Percentiles rank a stretch among this genome's conserved stretches.
phyloP scores from a whole-genome alignment of 2,888 invertebrate species.

The Cheilosia urbana region DNA sequence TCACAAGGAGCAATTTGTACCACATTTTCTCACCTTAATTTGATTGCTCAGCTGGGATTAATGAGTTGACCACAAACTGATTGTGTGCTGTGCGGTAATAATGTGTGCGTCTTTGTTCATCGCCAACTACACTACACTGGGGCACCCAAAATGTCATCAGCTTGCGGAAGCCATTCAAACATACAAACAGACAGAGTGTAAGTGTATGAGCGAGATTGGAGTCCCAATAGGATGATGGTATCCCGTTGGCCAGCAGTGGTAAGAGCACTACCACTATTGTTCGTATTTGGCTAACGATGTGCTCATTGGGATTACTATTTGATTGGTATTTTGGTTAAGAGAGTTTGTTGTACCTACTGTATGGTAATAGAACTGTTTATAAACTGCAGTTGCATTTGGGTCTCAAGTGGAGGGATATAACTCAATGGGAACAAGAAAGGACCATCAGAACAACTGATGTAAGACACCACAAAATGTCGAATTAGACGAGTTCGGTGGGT shows the following conservation, averaged over 20 bases:
- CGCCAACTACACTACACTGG: neutral
- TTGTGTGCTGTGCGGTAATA: slow-evolving; percentile 55
- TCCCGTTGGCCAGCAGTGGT: slow-evolving; percentile 3
- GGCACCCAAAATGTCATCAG: slow-evolving; percentile 53
- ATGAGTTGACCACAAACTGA: slow-evolving; percentile 70
- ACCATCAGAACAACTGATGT: too few relatives aligned
- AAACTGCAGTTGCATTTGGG: too few relatives aligned
- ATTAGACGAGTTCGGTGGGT: too few relatives aligned
- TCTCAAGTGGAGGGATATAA: too few relatives aligned
- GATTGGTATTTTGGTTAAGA: slow-evolving; percentile 35
- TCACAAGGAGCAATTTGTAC: slow-evolving; percentile 2
- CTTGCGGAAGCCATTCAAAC: slow-evolving; percentile 12
- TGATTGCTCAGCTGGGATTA: slow-evolving; percentile 73
- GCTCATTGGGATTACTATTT: slow-evolving; percentile 37
- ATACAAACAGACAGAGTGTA: neutral
- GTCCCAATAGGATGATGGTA: slow-evolving; percentile 20
- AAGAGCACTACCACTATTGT: slow-evolving; percentile 9
- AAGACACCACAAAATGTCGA: too few relatives aligned
- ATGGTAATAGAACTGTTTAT: too few relatives aligned
- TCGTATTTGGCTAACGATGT: slow-evolving; percentile 36
- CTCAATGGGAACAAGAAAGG: too few relatives aligned
- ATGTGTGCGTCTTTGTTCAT: slow-evolving; percentile 33
- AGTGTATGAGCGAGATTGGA: slow-evolving; percentile 20
- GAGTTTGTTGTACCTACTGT: neutral
- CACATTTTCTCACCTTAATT: slow-evolving; percentile 68